Evolutionary conservation across 2,888 invertebrate genomes (phyloP), one percentile per base, ranked within the genome.

Genomic region (Trichogramma dendrolimi): DNA sequence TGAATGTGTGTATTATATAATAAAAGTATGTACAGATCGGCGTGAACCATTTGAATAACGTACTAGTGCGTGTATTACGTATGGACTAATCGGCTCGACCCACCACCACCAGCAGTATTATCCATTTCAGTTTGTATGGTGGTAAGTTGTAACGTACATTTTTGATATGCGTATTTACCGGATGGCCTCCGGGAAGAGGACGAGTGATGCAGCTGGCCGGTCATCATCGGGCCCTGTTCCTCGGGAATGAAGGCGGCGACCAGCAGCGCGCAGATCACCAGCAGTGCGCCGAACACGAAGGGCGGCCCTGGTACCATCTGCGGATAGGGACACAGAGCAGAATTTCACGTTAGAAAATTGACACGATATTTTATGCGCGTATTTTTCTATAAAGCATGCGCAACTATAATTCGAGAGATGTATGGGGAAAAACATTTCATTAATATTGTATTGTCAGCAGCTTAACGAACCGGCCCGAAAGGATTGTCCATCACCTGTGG

Each of bases 231-330:
- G 61, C 75, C 78, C 62, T 86, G 85, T 76, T 90, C 90, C 27
- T 27, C 27, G 40, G 91, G 90, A 80, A 93, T 89, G 82, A 92
- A 93, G 54, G 91, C 87, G 57, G 93, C 92, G 72, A 98, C 96
- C 72, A 97, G 82, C 72, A 99, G 86, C 64, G 98, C 98, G 80
- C 95, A 90, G 73, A 98, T 90, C 70, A 98, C 98, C 81, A 99
- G 86, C 77, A 98, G 84, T 59, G 98, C 96, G 64, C 99, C 99
- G 81, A 98, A 92, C 67, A 98, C 94, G 81, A 99, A 99, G 10
- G 99, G 98, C 62, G 99, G 99, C 1, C 99, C 99, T 46, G 97
- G 97, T 75, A 97, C 88, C 77, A 94, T 81, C 83, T 92, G 82
- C 67, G 81, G 78, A 66, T 39, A 53, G 52, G 58, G 58, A 57